phyloP scores from a whole-genome alignment of 2,888 invertebrate genomes.

The Stenodema calcarata region DNA sequence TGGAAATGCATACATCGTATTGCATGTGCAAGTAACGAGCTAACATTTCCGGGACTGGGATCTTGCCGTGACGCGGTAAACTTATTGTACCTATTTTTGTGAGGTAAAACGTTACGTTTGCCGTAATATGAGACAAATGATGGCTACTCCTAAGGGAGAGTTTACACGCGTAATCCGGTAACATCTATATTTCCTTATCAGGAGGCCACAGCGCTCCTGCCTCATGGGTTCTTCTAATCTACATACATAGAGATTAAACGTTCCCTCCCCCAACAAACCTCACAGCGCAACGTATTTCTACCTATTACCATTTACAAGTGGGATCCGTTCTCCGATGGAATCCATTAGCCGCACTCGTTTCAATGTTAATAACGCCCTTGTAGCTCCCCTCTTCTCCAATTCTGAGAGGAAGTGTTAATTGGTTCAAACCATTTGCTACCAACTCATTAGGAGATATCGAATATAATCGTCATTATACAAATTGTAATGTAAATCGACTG shows the following conservation, averaged over 20 bases:
- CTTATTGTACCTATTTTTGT: not conserved
- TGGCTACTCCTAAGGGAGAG: not conserved
- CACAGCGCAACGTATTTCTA: constrained; percentile 4
- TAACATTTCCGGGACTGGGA: not conserved
- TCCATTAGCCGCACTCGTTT: constrained; percentile 35
- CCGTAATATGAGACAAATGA: not conserved
- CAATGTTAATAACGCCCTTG: constrained; percentile 29
- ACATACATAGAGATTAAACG: constrained; percentile 42
- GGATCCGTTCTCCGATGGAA: constrained; percentile 27
- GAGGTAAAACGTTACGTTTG: not conserved
- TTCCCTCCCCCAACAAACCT: not conserved
- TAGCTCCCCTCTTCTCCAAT: not conserved
- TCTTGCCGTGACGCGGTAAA: not conserved
- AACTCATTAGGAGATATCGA: too few relatives aligned
- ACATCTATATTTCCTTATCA: constrained; percentile 45
- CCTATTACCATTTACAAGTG: constrained; percentile 45
- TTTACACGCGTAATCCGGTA: constrained; percentile 42
- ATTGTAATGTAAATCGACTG: too few relatives aligned
- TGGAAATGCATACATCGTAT: too few relatives aligned
- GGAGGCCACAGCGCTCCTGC: not conserved
- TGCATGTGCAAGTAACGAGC: not conserved
- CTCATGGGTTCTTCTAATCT: constrained; percentile 35
- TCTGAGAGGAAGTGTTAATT: not conserved
- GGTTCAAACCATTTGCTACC: not conserved
- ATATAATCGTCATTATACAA: too few relatives aligned